Evolutionary conservation across 1,140 invertebrate genomes (phyloP).

Genomic region (Scylla paramamosain): DNA sequence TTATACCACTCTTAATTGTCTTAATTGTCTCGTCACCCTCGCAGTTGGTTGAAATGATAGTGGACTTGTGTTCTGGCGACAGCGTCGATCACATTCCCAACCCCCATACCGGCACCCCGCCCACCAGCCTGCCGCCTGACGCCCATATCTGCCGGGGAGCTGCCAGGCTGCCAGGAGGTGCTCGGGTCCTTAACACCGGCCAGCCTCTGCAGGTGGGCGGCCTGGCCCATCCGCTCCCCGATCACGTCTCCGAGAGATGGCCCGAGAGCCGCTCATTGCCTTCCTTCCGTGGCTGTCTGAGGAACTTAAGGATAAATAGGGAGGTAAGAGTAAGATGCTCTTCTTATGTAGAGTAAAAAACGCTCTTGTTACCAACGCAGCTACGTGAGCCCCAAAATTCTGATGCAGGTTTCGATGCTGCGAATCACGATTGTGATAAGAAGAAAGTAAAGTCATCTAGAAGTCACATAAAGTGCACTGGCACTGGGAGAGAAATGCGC

Average conservation of each 20-base stretch:
- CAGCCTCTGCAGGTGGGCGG: constrained; percentile 62
- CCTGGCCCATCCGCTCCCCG: constrained; percentile 46
- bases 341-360: too few species aligned
- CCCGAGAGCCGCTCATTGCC: neutral
- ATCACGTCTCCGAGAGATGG: neutral
- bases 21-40: neutral
- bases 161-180: constrained; percentile 45
- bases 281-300: constrained; percentile 46
- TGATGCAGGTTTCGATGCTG: too few species aligned
- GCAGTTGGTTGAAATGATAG: constrained; percentile 65
- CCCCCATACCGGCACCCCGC: neutral
- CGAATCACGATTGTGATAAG: too few species aligned
- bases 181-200: constrained; percentile 54
- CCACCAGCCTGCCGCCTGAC: constrained; percentile 38
- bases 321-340: constrained; percentile 34
- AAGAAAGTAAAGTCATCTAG: too few species aligned
- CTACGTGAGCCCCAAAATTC: too few species aligned
- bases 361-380: too few species aligned
- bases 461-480: too few species aligned
- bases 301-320: constrained; percentile 58
- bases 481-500: too few species aligned
- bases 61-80: constrained; percentile 64
- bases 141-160: constrained; percentile 57
- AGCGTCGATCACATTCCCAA: constrained; percentile 33
- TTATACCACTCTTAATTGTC: neutral